Evolutionary conservation across 2,797 vertebrate genomes (phyloP).

Genomic region (Glyptemys insculpta): DNA sequence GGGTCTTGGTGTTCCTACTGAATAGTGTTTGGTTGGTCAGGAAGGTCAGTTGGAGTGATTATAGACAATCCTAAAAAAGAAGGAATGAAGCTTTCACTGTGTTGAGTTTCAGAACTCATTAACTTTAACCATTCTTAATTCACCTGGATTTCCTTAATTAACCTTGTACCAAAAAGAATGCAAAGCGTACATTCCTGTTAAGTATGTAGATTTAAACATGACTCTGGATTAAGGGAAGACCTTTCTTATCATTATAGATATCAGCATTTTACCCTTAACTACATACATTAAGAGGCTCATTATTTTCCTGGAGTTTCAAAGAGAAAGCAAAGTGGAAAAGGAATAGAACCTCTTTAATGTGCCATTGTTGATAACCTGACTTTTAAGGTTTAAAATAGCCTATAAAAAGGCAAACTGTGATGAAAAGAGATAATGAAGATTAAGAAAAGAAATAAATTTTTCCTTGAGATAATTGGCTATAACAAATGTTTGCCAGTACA

Average conservation of each 20-base stretch:
- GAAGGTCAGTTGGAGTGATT: slow-evolving; percentile 10
- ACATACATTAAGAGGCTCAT: not conserved
- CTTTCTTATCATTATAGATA: slow-evolving; percentile 44
- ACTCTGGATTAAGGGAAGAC: not conserved
- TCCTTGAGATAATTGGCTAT: not conserved
- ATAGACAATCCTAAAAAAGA: not conserved
- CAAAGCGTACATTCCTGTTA: not conserved
- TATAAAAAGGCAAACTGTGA: not conserved
- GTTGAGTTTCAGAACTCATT: not conserved
- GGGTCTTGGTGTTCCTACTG: not conserved
- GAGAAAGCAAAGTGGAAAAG: not conserved
- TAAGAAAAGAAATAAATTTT: not conserved
- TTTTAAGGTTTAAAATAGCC: slow-evolving; percentile 9
- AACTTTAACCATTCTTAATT: not conserved
- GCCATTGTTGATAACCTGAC: not conserved
- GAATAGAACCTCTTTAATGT: slow-evolving; percentile 38
- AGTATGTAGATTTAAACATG: not conserved
- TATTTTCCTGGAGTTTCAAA: slow-evolving; percentile 47
- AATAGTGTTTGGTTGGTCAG: not conserved
- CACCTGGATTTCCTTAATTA: slow-evolving; percentile 16
- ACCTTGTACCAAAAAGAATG: slow-evolving; percentile 22
- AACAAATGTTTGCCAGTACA: not conserved
- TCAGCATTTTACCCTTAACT: slow-evolving; percentile 46
- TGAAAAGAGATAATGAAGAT: slow-evolving; percentile 15
- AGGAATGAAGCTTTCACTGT: not conserved